Conservation (phyloP, 30 jellyfish, hydroid and myxozoan species). For the Turritopsis dohrnii region DNA sequence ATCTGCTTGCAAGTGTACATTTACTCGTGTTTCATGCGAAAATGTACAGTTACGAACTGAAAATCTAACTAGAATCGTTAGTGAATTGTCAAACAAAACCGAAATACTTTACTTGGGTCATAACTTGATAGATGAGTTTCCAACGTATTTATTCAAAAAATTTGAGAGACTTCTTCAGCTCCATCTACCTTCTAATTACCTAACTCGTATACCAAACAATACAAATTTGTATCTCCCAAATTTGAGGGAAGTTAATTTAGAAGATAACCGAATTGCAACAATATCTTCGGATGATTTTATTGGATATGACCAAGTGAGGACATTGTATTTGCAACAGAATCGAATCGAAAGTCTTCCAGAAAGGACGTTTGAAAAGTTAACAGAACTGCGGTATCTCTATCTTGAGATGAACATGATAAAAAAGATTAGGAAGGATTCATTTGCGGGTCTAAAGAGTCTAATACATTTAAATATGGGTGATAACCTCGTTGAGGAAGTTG, state of each 20-base stretch:
- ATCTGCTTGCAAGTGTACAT: not conserved
- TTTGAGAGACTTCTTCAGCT: not conserved
- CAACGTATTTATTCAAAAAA: not conserved
- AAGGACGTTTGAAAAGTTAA: not conserved
- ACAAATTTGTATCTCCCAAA: not conserved
- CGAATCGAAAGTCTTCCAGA: not conserved
- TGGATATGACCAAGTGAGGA: not conserved
- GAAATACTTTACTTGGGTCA: not conserved
- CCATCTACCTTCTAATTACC: not conserved
- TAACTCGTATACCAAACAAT: slow-evolving; percentile 5
- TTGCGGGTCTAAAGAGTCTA: not conserved
- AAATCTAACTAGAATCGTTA: not conserved
- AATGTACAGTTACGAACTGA: not conserved
- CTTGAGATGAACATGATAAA: not conserved
- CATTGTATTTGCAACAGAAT: not conserved
- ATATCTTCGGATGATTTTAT: not conserved
- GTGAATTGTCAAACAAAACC: not conserved
- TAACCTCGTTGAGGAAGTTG: not conserved
- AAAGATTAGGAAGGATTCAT: not conserved
- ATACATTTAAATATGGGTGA: not conserved
- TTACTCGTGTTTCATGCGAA: not conserved
- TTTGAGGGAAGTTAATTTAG: not conserved
- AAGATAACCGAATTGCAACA: not conserved
- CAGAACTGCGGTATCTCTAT: not conserved
- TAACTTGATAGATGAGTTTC: not conserved